A percentile compares a stretch with the other conserved stretches of the same genome.
These are phyloP conservation scores for Eueides isabella DNA, from an alignment of 1,140 invertebrate genomes.

Conservation along the genomic window DNA sequence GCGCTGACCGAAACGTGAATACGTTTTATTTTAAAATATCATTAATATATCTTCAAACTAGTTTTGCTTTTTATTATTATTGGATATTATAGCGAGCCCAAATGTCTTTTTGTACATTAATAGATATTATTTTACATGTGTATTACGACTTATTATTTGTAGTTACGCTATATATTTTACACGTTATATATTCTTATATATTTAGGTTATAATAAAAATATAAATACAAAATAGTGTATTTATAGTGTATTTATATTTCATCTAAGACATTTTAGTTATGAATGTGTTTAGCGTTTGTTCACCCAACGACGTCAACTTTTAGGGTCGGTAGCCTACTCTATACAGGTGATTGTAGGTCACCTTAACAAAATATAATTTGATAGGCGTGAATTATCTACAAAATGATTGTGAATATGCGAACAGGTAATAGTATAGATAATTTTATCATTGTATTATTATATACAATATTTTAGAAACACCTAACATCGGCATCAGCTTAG, in stretches of 20 bases:
- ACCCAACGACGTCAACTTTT: conserved; percentile 42
- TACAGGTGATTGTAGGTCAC: conserved; percentile 56
- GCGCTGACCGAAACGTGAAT: conserved; percentile 33
- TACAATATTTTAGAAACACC: neutral
- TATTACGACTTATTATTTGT: neutral
- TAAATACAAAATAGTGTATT: neutral
- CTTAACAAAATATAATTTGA: conserved; percentile 26
- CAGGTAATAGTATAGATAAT: neutral
- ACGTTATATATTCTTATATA: too few species aligned
- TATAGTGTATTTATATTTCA: neutral
- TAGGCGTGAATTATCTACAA: neutral
- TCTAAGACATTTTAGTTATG: neutral
- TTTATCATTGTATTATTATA: neutral
- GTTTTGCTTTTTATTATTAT: conserved; percentile 18
- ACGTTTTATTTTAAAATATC: conserved; percentile 10
- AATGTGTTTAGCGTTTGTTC: conserved; percentile 48
- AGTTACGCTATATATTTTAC: too few species aligned
- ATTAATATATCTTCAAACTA: conserved; percentile 29
- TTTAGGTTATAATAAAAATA: neutral
- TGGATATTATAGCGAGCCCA: neutral
- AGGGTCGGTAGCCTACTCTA: conserved; percentile 43
- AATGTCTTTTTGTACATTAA: neutral
- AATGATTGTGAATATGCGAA: neutral
- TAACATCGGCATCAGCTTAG: neutral
- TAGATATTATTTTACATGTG: neutral